A percentile compares a stretch with the other conserved stretches of the same genome.
phyloP scores from a whole-genome alignment of 2,113 vertebrate species.

The Daphoenositta chrysoptera region DNA sequence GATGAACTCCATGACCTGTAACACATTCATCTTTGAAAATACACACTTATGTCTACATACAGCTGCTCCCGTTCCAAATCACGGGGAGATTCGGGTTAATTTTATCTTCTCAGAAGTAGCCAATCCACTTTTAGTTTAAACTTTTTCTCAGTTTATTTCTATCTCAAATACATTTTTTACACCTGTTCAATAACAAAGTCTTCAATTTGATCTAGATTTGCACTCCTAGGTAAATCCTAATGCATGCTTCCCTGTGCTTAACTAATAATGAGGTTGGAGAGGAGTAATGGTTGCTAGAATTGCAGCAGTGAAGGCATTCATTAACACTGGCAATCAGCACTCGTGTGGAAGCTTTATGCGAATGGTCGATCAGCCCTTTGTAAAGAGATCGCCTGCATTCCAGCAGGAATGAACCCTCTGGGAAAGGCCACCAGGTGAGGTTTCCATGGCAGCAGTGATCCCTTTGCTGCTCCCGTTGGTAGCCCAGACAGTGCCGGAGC shows the following conservation, averaged over 20 bases:
- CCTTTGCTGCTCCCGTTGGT: slow-evolving; percentile 43
- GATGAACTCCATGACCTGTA: neutral
- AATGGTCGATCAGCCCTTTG: slow-evolving; percentile 28
- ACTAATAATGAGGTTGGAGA: slow-evolving; percentile 60
- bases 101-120: slow-evolving; percentile 7
- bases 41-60: neutral
- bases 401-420: slow-evolving; percentile 14
- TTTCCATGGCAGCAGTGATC: slow-evolving; percentile 71
- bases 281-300: slow-evolving; percentile 39
- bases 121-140: neutral
- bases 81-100: neutral
- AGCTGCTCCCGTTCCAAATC: neutral
- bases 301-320: slow-evolving; percentile 52
- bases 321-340: slow-evolving; percentile 61
- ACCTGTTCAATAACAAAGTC: neutral
- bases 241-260: slow-evolving; percentile 37
- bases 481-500: slow-evolving; percentile 2
- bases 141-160: slow-evolving; percentile 5
- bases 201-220: slow-evolving; percentile 49
- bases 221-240: slow-evolving; percentile 52
- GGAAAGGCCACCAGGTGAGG: slow-evolving; percentile 68
- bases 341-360: slow-evolving; percentile 34
- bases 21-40: neutral
- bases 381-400: slow-evolving; percentile 34
- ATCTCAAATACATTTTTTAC: slow-evolving; percentile 39